These are phyloP conservation scores for Diorhabda carinulata DNA, from an alignment of 1,140 invertebrate genomes.

Conservation along the genomic window DNA sequence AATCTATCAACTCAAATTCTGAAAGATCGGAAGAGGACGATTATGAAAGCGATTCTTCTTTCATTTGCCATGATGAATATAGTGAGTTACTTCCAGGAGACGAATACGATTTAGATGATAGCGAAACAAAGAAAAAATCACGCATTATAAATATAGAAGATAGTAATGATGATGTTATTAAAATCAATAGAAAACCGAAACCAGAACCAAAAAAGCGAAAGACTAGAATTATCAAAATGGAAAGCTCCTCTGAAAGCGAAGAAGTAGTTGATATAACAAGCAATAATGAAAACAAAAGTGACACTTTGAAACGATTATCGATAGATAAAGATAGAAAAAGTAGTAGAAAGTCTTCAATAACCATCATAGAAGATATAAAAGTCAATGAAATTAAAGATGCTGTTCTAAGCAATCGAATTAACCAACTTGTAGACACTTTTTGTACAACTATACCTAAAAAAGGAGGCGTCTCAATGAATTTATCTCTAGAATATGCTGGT, in stretches of 20 bases:
- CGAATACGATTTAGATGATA: constrained; percentile 27
- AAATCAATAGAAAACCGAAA: constrained; percentile 21
- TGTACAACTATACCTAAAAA: constrained; percentile 25
- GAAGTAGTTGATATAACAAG: not conserved
- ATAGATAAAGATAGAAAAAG: constrained; percentile 11
- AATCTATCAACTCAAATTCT: constrained; percentile 35
- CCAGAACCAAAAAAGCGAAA: constrained; percentile 16
- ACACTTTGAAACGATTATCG: not conserved
- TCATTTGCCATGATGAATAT: constrained; percentile 36
- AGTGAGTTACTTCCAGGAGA: constrained; percentile 25
- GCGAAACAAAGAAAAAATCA: constrained; percentile 22
- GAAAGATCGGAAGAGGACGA: constrained; percentile 28
- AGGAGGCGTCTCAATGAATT: constrained; percentile 28
- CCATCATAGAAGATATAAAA: constrained; percentile 27
- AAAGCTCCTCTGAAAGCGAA: constrained; percentile 14
- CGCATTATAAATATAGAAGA: constrained; percentile 22
- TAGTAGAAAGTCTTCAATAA: constrained; percentile 22
- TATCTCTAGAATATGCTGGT: constrained; percentile 26
- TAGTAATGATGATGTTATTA: constrained; percentile 20
- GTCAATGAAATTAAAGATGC: constrained; percentile 23
- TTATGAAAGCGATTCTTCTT: constrained; percentile 38
- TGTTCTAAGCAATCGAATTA: constrained; percentile 22
- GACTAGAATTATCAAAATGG: constrained; percentile 23
- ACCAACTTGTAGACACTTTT: constrained; percentile 23
- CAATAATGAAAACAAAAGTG: constrained; percentile 7